Percentiles rank a stretch among this genome's conserved stretches.
Evolutionary conservation across 2,888 invertebrate species (phyloP).

Genomic region (Teleogryllus oceanicus): DNA sequence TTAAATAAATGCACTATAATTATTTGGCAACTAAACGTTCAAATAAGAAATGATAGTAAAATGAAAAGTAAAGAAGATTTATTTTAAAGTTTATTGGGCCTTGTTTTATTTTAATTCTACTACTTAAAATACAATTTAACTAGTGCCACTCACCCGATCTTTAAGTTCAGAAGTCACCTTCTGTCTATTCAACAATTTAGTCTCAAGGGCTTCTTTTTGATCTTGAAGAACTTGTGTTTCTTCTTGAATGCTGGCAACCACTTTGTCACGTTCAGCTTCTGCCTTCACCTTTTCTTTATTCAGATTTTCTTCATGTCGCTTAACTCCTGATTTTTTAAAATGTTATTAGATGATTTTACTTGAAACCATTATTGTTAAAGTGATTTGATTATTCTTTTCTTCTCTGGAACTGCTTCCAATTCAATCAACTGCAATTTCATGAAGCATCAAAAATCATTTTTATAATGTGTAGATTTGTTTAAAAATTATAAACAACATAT

Average conservation of each 20-base stretch:
- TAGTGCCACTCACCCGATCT: not conserved
- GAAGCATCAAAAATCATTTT: slow-evolving; percentile 27
- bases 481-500: too few species aligned
- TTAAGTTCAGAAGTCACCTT: slow-evolving; percentile 47
- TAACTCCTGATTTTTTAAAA: slow-evolving; percentile 58
- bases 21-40: too few species aligned
- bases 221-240: slow-evolving; percentile 69
- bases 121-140: too few species aligned
- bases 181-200: slow-evolving; percentile 64
- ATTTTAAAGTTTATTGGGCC: too few species aligned
- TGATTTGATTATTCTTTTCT: too few species aligned
- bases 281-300: slow-evolving; percentile 52
- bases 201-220: slow-evolving; percentile 65
- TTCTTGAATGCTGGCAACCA: slow-evolving; percentile 61
- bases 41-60: too few species aligned
- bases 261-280: slow-evolving; percentile 55
- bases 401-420: slow-evolving; percentile 64
- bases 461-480: not conserved
- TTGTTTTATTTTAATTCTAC: too few species aligned
- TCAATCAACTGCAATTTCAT: slow-evolving; percentile 44
- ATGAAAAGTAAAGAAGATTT: too few species aligned
- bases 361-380: too few species aligned
- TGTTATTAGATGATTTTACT: too few species aligned
- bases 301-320: slow-evolving; percentile 55
- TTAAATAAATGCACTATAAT: not conserved